These are phyloP conservation scores for Hippoglossus stenolepis DNA, from an alignment of 2,113 vertebrate species.

Conservation along the genomic window DNA sequence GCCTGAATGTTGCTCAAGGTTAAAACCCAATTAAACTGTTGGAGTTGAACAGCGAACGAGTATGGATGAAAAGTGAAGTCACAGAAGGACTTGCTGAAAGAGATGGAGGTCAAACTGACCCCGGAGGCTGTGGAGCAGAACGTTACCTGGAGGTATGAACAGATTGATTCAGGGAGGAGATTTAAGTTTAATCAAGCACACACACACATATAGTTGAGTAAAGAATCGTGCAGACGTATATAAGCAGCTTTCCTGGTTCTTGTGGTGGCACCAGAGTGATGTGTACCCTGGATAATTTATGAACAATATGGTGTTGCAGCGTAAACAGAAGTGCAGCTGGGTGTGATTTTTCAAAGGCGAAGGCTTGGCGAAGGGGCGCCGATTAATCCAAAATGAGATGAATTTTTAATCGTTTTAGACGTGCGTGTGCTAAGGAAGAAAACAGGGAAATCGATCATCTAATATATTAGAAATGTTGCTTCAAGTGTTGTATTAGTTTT, in stretches of 20 bases:
- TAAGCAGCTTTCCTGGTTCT: not conserved
- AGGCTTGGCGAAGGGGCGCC: not conserved
- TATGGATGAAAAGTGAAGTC: too few relatives aligned
- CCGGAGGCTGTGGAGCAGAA: too few relatives aligned
- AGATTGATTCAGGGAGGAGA: too few relatives aligned
- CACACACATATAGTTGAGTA: not conserved
- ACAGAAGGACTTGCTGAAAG: not conserved
- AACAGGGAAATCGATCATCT: not conserved
- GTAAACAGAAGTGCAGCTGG: slow-evolving; percentile 3
- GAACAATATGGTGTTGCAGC: slow-evolving; percentile 16
- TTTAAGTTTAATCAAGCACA: not conserved
- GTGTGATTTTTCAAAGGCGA: slow-evolving; percentile 13
- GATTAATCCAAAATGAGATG: slow-evolving; percentile 16
- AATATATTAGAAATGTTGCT: not conserved
- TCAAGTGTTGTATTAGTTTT: not conserved
- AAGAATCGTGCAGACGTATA: not conserved
- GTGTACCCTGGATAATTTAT: slow-evolving; percentile 13
- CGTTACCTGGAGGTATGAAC: too few relatives aligned
- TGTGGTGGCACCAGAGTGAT: not conserved
- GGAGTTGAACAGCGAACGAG: too few relatives aligned
- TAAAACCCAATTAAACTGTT: too few relatives aligned
- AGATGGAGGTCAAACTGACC: not conserved
- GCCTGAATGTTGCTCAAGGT: too few relatives aligned
- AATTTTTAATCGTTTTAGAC: slow-evolving; percentile 8
- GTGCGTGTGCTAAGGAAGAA: not conserved